phyloP scores from a whole-genome alignment of 1,140 invertebrate species.

The Papilio aristodemus region DNA sequence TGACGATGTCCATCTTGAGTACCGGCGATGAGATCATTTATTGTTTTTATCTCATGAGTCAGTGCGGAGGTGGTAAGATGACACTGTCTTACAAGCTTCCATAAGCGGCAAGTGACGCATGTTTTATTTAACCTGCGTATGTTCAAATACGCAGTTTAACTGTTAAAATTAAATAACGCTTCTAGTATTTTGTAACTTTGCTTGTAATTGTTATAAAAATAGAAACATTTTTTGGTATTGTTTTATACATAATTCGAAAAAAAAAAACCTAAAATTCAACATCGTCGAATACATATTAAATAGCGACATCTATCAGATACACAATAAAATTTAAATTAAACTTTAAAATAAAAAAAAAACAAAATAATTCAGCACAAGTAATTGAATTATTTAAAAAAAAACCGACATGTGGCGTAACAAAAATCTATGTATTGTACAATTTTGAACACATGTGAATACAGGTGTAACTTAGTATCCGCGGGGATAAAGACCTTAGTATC shows the following conservation, averaged over 20 bases:
- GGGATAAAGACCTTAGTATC: slow-evolving; percentile 65
- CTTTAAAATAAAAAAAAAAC: no score
- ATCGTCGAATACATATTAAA: no score
- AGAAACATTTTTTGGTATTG: no score
- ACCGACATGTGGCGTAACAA: background rate
- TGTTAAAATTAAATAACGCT: background rate
- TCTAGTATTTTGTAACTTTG: no score
- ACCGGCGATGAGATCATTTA: slow-evolving; percentile 49
- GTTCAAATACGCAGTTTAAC: background rate
- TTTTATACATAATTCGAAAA: no score
- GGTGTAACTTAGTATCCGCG: slow-evolving; percentile 71
- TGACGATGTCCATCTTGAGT: slow-evolving; percentile 37
- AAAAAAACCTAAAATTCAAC: no score
- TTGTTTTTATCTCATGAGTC: slow-evolving; percentile 42
- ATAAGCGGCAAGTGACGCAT: slow-evolving; percentile 7
- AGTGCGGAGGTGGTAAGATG: slow-evolving; percentile 50
- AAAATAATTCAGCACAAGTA: no score
- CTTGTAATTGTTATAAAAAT: no score
- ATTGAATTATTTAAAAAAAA: background rate
- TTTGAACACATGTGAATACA: slow-evolving; percentile 60
- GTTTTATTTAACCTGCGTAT: background rate
- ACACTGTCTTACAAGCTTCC: slow-evolving; percentile 35
- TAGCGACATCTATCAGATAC: no score
- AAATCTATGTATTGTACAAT: slow-evolving; percentile 35
- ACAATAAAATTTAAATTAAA: no score